phyloP scores from a whole-genome alignment of 2,888 invertebrate genomes.

The Scaptomyza cyrtandrae region DNA sequence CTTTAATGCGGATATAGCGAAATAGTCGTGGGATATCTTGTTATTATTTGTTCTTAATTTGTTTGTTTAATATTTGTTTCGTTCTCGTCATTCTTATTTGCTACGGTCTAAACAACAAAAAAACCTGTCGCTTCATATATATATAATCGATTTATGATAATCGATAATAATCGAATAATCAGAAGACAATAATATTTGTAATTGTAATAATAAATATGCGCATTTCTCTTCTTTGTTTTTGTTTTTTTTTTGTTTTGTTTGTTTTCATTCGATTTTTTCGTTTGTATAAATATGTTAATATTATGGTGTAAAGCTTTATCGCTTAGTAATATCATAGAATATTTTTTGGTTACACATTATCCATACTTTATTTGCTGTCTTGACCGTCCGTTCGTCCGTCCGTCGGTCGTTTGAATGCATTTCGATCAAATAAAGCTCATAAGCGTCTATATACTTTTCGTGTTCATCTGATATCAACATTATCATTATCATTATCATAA shows the following conservation, averaged over 20 bases:
- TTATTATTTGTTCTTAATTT: too few relatives aligned
- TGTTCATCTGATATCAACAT: conserved; percentile 15
- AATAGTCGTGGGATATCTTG: conserved; percentile 23
- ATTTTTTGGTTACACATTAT: conserved; percentile 77
- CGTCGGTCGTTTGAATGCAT: conserved; percentile 51
- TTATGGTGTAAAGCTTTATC: conserved; percentile 74
- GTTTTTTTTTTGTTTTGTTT: too few relatives aligned
- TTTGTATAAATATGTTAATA: conserved; percentile 46
- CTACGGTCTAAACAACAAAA: background rate
- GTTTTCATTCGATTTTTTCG: too few relatives aligned
- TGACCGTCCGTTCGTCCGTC: conserved; percentile 29
- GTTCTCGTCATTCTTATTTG: conserved; percentile 3
- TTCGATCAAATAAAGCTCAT: conserved; percentile 79
- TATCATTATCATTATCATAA: background rate
- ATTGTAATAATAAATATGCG: conserved; percentile 57
- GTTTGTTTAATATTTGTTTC: conserved; percentile 16
- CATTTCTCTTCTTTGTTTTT: conserved; percentile 9
- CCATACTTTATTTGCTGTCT: conserved; percentile 63
- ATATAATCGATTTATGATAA: conserved; percentile 3
- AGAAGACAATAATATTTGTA: conserved; percentile 48
- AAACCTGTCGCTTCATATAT: conserved; percentile 6
- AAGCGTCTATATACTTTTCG: conserved; percentile 77
- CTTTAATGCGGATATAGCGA: conserved; percentile 24
- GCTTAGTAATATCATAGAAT: conserved; percentile 78
- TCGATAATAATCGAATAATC: conserved; percentile 15